These are phyloP conservation scores for Antheraea pernyi DNA, from an alignment of 1,140 invertebrate genomes.

Conservation along the genomic window DNA sequence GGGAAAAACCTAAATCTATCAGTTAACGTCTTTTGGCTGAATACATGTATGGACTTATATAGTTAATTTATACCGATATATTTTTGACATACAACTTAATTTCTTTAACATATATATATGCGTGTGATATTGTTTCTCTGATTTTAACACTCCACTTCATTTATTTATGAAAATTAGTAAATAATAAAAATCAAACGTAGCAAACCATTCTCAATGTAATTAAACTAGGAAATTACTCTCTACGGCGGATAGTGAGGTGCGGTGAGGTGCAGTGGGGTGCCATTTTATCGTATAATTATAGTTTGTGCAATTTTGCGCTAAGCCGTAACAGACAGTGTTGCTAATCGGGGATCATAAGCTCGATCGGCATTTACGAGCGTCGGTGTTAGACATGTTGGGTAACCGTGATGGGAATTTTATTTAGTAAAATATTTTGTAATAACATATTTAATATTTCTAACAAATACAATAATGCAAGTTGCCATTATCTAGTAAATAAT, in stretches of 20 bases:
- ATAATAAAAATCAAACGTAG: not conserved
- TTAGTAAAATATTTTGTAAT: not conserved
- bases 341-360: slow-evolving; percentile 24
- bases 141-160: too few relatives aligned
- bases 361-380: slow-evolving; percentile 9
- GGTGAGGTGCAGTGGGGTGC: not conserved
- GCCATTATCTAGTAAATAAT: too few relatives aligned
- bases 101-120: too few relatives aligned
- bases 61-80: too few relatives aligned
- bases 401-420: not conserved
- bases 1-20: too few relatives aligned
- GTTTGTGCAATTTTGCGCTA: slow-evolving; percentile 6
- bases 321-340: slow-evolving; percentile 18
- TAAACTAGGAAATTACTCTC: not conserved
- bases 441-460: too few relatives aligned
- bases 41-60: too few relatives aligned
- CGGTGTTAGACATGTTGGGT: not conserved
- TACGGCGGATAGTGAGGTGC: not conserved
- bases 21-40: too few relatives aligned
- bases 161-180: not conserved
- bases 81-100: too few relatives aligned
- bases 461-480: too few relatives aligned
- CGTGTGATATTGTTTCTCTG: too few relatives aligned
- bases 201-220: not conserved
- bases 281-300: not conserved